Base-by-base conservation (phyloP, 30 jellyfish, hydroid and myxozoan species). In the Sanderia malayensis region DNA sequence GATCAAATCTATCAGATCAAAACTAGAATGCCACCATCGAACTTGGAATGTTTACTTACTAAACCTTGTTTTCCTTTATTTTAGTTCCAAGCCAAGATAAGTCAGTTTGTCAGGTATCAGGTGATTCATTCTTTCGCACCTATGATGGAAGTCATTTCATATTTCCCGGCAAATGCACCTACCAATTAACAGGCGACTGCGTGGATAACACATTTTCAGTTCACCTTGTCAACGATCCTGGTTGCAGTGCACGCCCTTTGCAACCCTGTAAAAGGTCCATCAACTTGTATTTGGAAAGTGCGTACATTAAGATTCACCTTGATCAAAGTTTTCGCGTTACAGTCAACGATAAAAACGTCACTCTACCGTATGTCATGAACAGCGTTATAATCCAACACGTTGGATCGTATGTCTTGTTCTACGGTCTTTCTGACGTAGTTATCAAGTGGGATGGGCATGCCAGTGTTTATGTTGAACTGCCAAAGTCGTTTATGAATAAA, bases 151-250 rank as follows among this genome's bases (percentile, higher is more conserved):
- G 62, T 0, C 71, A 44, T 49, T 80, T 71, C 49, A 31, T 74
- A n/a, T 71, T 87, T 57, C 78, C 87, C 65, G 95, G 96, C 13
- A 46, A 45, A 32, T 87, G 96, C 58, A 29, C 90, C n/a, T 87
- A 87, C 46, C 95, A 79, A 28, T 30, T 87, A 10, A 86, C 96
- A 18, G 95, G 84, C 22, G 96, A 87, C 71, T 87, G 96, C 55
- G 47, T 68, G 0, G 96, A 87, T 67, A 82, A 74, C 76, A 80
- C 92, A 15, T 87, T 87, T 59, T 64, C 95, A 1, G 46, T 87
- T 34, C 96, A 87, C 76, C 4, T 73, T 25, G 68, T 22, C 27
- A 66, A 58, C 31, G 86, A 69, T 34, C 71, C 58, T 24, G 28
- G 44, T 25, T 88, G 97, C 63, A 46, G 79, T 21, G 80, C 90